Percentiles rank a stretch among this genome's conserved stretches.
phyloP scores from a whole-genome alignment of 2,888 invertebrate genomes.

The Dryococelus australis region DNA sequence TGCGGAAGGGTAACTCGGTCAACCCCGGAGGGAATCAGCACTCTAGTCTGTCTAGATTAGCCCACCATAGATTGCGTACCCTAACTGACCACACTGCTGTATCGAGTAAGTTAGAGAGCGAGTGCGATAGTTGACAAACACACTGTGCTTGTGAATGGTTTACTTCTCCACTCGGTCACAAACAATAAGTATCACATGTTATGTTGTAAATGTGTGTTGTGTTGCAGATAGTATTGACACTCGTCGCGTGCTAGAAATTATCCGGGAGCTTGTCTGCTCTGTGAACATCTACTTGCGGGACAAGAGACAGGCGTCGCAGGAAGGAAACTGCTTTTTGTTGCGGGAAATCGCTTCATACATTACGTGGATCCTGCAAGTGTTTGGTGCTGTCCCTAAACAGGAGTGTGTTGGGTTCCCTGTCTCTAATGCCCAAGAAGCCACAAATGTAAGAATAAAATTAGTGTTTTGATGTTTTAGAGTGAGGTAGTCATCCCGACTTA shows the following conservation, averaged over 20 bases:
- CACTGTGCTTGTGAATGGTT: too few species aligned
- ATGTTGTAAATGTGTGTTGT: neutral
- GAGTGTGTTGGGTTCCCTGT: slow-evolving; percentile 77
- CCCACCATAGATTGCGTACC: too few species aligned
- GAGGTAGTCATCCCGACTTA: too few species aligned
- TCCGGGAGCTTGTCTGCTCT: slow-evolving; percentile 86
- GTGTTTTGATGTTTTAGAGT: neutral
- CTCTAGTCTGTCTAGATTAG: too few species aligned
- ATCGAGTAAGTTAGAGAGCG: too few species aligned
- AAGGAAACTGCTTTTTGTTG: slow-evolving; percentile 72
- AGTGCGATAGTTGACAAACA: too few species aligned
- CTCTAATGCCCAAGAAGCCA: neutral
- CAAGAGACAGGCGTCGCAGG: slow-evolving; percentile 60
- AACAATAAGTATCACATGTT: too few species aligned
- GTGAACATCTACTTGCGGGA: slow-evolving; percentile 86
- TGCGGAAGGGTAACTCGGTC: too few species aligned
- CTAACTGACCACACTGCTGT: too few species aligned
- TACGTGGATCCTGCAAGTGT: slow-evolving; percentile 78
- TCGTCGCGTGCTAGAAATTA: slow-evolving; percentile 78
- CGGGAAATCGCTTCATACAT: slow-evolving; percentile 83
- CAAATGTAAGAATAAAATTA: neutral
- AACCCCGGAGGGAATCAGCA: too few species aligned
- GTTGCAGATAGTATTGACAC: slow-evolving; percentile 91
- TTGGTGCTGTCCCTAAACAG: slow-evolving; percentile 76
- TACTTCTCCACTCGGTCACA: too few species aligned